A percentile compares a stretch with the other conserved stretches of the same genome.
Evolutionary conservation across 2,113 vertebrate species (phyloP).

Genomic region (Chauna torquata): DNA sequence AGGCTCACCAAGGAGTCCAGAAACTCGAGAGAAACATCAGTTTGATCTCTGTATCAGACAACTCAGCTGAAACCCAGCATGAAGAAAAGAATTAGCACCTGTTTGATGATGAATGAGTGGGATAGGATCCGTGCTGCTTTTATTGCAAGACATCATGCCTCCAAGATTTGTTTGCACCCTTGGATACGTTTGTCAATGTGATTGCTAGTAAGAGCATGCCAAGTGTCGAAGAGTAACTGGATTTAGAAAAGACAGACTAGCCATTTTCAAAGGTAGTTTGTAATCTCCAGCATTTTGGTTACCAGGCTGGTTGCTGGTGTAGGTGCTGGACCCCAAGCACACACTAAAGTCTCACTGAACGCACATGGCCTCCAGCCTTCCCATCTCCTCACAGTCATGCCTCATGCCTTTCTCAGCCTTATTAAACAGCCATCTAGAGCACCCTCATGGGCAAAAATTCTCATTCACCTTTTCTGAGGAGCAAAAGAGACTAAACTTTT

Average conservation of each 20-base stretch:
- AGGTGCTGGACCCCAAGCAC: background rate
- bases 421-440: background rate
- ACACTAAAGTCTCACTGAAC: background rate
- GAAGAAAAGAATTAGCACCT: background rate
- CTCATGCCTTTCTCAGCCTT: background rate
- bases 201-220: background rate
- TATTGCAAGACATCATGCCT: background rate
- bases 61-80: background rate
- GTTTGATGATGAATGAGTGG: background rate
- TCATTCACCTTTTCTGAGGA: background rate
- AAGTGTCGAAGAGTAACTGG: fast-evolving
- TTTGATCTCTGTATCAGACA: background rate
- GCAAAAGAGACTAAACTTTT: background rate
- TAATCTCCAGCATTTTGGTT: background rate
- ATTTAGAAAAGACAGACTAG: background rate
- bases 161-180: background rate
- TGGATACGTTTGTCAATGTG: background rate
- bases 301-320: background rate
- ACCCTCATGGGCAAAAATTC: background rate
- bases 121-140: background rate
- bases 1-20: background rate
- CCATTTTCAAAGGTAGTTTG: background rate
- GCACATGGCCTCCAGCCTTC: background rate
- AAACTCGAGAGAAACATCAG: background rate
- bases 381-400: background rate